These are phyloP conservation scores for Pasiphila rectangulata DNA, from an alignment of 2,888 invertebrate genomes.

Conservation along the genomic window DNA sequence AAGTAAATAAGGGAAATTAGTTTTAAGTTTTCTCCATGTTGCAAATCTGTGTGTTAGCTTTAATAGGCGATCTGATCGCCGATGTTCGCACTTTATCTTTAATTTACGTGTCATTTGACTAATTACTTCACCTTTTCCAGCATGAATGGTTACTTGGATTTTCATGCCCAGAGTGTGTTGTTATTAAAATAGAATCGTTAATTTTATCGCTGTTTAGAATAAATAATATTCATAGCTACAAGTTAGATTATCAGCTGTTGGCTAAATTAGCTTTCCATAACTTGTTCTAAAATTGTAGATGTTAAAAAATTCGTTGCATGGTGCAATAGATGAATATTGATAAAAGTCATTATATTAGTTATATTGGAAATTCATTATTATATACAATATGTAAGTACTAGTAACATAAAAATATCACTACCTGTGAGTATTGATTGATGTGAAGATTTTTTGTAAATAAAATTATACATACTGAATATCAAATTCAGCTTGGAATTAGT, in stretches of 20 bases:
- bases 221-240: too few species aligned
- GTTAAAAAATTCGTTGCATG: constrained; percentile 16
- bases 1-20: neutral
- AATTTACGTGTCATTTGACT: too few species aligned
- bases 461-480: constrained; percentile 20
- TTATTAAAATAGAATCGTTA: too few species aligned
- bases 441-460: constrained; percentile 25
- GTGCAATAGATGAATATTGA: constrained; percentile 39
- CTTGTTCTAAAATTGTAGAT: too few species aligned
- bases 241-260: too few species aligned
- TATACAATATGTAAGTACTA: neutral
- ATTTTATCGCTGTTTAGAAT: too few species aligned
- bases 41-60: neutral
- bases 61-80: constrained; percentile 15
- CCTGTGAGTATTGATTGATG: neutral
- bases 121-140: too few species aligned
- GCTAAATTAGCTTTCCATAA: too few species aligned
- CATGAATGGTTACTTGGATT: too few species aligned
- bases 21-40: constrained; percentile 8
- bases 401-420: constrained; percentile 2
- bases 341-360: constrained; percentile 13
- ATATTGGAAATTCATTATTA: constrained; percentile 5
- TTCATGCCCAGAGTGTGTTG: too few species aligned
- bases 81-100: constrained; percentile 21
- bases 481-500: constrained; percentile 36